These are phyloP conservation scores for Argyresthia goedartella DNA, from an alignment of 2,888 invertebrate genomes.

Conservation along the genomic window DNA sequence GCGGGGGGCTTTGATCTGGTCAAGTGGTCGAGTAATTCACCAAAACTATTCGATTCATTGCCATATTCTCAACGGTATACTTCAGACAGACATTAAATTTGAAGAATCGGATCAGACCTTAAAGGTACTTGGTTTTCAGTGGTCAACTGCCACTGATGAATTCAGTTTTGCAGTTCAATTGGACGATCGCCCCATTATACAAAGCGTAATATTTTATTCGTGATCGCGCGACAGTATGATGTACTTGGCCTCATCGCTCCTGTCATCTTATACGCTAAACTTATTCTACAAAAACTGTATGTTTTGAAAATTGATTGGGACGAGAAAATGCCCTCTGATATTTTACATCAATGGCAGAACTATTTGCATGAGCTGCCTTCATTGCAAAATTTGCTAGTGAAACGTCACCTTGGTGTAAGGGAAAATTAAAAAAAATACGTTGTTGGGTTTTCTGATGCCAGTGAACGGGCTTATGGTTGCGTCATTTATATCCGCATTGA, in stretches of 20 bases:
- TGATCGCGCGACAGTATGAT: background rate
- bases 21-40: background rate
- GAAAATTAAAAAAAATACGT: too few species aligned
- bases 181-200: background rate
- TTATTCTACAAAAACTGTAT: slow-evolving; percentile 1
- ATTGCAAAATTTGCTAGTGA: too few species aligned
- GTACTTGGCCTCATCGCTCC: background rate
- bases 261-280: slow-evolving; percentile 2
- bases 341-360: too few species aligned
- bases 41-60: background rate
- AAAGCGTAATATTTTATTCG: background rate
- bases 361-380: too few species aligned
- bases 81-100: background rate
- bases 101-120: background rate
- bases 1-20: background rate
- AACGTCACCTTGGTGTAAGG: too few species aligned
- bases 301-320: slow-evolving; percentile 4
- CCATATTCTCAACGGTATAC: background rate
- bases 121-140: background rate
- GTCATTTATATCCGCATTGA: too few species aligned
- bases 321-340: background rate
- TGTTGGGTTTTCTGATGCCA: background rate
- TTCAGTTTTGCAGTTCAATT: background rate
- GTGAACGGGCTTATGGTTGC: too few species aligned
- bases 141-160: background rate